Evolutionary conservation across 37 sponge, comb jelly and placozoan species (phyloP).

Genomic region (Tethya wilhelma): DNA sequence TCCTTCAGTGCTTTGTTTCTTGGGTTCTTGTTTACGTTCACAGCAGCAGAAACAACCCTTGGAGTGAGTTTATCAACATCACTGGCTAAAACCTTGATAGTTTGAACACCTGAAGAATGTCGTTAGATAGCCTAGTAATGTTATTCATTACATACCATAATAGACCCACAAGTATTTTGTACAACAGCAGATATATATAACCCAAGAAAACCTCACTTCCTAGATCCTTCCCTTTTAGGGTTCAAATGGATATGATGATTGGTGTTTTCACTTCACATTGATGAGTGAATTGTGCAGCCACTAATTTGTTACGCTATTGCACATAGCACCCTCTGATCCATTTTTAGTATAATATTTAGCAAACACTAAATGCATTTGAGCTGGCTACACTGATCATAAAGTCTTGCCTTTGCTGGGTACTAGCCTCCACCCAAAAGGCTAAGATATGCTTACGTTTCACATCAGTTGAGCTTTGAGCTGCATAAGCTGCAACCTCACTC

Average conservation of each 20-base stretch:
- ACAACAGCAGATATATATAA: not conserved
- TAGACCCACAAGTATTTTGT: constrained; percentile 53
- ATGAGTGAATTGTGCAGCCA: constrained; percentile 77
- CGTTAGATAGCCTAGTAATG: not conserved
- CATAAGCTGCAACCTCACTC: constrained; percentile 77
- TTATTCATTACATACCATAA: constrained; percentile 22
- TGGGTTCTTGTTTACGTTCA: constrained; percentile 53
- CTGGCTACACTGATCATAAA: not conserved
- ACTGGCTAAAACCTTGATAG: constrained; percentile 46
- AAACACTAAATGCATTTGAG: not conserved
- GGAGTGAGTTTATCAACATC: constrained; percentile 71
- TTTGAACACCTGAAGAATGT: constrained; percentile 19
- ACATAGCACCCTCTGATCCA: constrained; percentile 74
- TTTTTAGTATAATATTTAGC: constrained; percentile 3
- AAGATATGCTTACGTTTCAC: constrained; percentile 39
- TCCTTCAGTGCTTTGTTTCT: constrained; percentile 26
- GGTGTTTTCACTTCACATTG: constrained; percentile 35
- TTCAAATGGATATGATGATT: constrained; percentile 87
- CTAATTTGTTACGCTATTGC: constrained; percentile 47
- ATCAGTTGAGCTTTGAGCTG: constrained; percentile 77
- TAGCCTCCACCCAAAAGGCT: not conserved
- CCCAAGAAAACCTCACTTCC: not conserved
- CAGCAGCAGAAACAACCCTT: constrained; percentile 63
- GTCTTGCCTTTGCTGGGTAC: not conserved
- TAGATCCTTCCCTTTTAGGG: constrained; percentile 76